Evolutionary conservation across 2,888 invertebrate species (phyloP), one percentile per base, ranked within the genome.

Genomic region (Amphipoea oculea): DNA sequence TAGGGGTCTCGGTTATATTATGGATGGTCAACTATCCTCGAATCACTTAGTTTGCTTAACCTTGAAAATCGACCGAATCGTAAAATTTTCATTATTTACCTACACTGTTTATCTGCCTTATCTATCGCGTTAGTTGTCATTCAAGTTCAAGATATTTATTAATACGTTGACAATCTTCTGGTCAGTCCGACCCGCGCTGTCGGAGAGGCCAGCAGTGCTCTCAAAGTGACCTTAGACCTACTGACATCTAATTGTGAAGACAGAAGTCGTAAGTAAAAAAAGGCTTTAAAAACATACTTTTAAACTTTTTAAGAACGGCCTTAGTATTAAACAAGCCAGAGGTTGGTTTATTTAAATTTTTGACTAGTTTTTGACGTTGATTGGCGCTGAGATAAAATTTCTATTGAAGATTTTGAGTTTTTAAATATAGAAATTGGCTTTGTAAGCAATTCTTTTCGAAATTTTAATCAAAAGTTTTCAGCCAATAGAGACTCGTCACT

Each of bases 131-230:
- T 68, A 45, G 45, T 1, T 68, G 14, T 74, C 11, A n/a, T 62
- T 67, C 67, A 81, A 54, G 42, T 68, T 42, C 45, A 75, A 75
- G 68, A 40, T 68, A 80, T 12, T 48, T 48, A 48, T 81, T 62
- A 74, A 75, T 63, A 45, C 40, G 62, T 4, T 2, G 17, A n/a
- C 60, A 36, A 12, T 40, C 81, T 80, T 48, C 62, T 68, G 57
- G 29, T 63, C 76, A 80, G 76, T 80, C 6, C 12, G 54, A 63
- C 23, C 23, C 62, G 62, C 2, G 29, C 29, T 63, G 40, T 45
- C 81, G 29, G 40, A 23, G 29, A 40, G 23, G 5, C 12, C 0
- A 66, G 54, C n/a, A 54, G 65, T 48, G 63, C 72, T 65, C 40
- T 76, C 36, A 23, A 20, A 42, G 40, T 73, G 29, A 63, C 54